Base-by-base conservation (phyloP, 2,113 vertebrate species). In the Gasterosteus aculeatus region DNA sequence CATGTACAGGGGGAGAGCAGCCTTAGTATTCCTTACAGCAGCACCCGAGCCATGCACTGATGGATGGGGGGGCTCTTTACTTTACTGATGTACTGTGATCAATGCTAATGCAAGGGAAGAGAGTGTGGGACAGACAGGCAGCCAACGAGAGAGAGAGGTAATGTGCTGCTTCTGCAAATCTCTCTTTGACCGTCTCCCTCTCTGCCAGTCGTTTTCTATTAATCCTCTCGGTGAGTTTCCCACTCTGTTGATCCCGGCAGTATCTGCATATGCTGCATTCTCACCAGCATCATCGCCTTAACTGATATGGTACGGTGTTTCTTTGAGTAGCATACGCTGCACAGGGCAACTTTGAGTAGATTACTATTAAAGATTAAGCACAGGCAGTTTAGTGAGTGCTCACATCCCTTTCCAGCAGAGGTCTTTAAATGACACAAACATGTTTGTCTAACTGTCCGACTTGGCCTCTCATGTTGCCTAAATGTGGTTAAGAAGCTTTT, bases 401-500 rank as follows among this genome's bases (percentile, higher is more conserved):
- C n/a, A 29, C 19, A 26, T 38, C 70, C 14, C 22, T 74, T 78
- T 72, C 64, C 16, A 33, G 69, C 64, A 22, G 33, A 72, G 56
- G 76, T 70, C 54, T 80, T 73, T 79, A 60, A 90, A 87, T 70
- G 79, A 69, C 68, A 78, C 54, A 83, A 88, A 90, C 78, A 41
- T 87, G 82, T 87, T 87, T 81, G 79, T 87, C 67, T 78, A 59
- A 72, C 62, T 82, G 84, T 87, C 76, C 66, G 16, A 77, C 81
- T 75, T 73, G 78, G 84, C 84, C 75, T 88, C 90, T 92, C 83
- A 83, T 88, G 85, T 87, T 83, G 73, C 77, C 87, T 85, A 90
- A 93, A 92, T 92, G 86, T 93, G 87, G 85, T 87, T 92, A 93
- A 93, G 81, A 85, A 82, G 87, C 91, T 92, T 94, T 91, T 92